These are phyloP conservation scores for Porites divaricata DNA, from an alignment of 92 coral and sea anemone genomes.

Conservation along the genomic window DNA sequence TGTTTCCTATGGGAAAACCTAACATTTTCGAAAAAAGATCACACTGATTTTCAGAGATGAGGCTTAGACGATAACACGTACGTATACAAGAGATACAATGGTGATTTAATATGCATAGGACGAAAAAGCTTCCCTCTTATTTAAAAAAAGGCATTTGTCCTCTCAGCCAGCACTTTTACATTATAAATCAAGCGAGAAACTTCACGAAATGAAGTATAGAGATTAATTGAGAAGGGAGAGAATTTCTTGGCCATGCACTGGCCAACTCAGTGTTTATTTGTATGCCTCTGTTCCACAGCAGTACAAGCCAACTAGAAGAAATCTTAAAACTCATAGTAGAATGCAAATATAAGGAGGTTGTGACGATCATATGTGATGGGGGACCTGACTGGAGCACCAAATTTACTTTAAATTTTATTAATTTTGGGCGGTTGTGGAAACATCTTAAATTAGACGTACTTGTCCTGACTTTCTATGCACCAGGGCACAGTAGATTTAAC, in stretches of 20 bases:
- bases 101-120: too few relatives aligned
- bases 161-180: background rate
- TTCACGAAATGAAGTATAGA: background rate
- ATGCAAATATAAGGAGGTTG: slow-evolving; percentile 12
- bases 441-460: slow-evolving; percentile 42
- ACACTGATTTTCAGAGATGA: too few relatives aligned
- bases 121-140: too few relatives aligned
- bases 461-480: slow-evolving; percentile 46
- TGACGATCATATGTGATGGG: slow-evolving; percentile 42
- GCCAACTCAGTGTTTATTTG: slow-evolving; percentile 6
- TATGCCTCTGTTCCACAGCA: slow-evolving; percentile 20
- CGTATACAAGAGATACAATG: too few relatives aligned
- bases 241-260: slow-evolving; percentile 9
- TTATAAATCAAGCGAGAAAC: background rate
- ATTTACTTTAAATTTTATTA: slow-evolving; percentile 29
- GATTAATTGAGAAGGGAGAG: slow-evolving; percentile 23
- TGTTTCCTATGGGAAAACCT: too few relatives aligned
- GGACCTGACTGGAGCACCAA: slow-evolving; percentile 64
- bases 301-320: slow-evolving; percentile 18
- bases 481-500: slow-evolving; percentile 43
- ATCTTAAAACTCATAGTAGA: slow-evolving; percentile 5
- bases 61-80: too few relatives aligned
- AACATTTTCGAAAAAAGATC: too few relatives aligned
- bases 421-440: slow-evolving; percentile 39
- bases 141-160: background rate